Base-by-base conservation (phyloP, 1,140 invertebrate genomes). In the Papilio glaucus region DNA sequence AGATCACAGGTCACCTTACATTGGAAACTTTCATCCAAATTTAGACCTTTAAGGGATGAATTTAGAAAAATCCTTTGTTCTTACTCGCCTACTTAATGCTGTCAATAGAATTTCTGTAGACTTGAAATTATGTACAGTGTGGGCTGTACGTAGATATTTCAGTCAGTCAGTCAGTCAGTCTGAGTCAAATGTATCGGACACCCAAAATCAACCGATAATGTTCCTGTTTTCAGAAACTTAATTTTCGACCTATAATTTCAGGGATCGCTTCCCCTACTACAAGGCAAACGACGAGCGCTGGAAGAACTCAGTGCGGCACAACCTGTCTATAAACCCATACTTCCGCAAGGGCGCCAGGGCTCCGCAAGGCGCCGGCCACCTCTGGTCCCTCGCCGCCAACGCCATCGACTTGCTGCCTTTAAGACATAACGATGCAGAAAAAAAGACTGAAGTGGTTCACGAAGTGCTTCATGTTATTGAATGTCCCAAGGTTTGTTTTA, bases 261-360 rank as follows among this genome's bases (percentile, higher is more conserved):
- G 97, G 5, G 96, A 97, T 80, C 96, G 96, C 72, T 98, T 97
- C 92, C 97, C 97, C 0, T 98, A 96, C 82, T 98, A 97, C 88
- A 97, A 97, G 85, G 95, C 96, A 39, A 96, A 97, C 79, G 97
- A 98, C 74, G 97, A 98, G 78, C 95, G 97, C 76, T 98, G 97
- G 97, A 98, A 98, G 85, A 98, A 98, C 87, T 98, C 97, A 0
- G 97, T 98, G 0, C 93, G 97, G 71, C 97, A 98, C 85, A 98
- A 98, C 91, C 91, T 98, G 13, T 97, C 97, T 1, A 98, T 98
- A 83, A 98, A 97, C 90, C 97, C 97, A 0, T 97, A 98, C 86
- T 98, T 98, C 83, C 94, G 97, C 3, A 98, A 98, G 88, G 97
- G 97, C 0, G 95, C 95, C 0, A 96, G 97, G 82, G 96, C 97